Conservation (phyloP, 1,140 invertebrate genomes). For the Danaus melanippus region DNA sequence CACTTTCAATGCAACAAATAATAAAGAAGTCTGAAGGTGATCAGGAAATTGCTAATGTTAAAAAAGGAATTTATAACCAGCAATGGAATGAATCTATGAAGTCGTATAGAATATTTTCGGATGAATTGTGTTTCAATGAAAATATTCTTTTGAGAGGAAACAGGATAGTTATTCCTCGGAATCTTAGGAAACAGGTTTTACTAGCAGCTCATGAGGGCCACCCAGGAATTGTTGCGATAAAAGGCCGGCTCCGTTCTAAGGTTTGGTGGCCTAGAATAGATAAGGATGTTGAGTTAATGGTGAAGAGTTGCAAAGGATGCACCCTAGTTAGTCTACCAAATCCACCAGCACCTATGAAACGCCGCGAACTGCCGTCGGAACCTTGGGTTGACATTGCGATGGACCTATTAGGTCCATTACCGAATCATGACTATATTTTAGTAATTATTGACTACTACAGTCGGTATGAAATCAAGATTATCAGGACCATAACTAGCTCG, state of each 20-base stretch:
- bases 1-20: too few relatives aligned
- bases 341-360: neutral
- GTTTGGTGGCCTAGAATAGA: too few relatives aligned
- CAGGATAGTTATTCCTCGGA: too few relatives aligned
- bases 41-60: slow-evolving; percentile 8
- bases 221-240: neutral
- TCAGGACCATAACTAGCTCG: too few relatives aligned
- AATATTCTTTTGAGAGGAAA: too few relatives aligned
- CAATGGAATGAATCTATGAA: slow-evolving; percentile 18
- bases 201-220: slow-evolving; percentile 5
- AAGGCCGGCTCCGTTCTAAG: neutral
- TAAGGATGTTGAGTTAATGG: too few relatives aligned
- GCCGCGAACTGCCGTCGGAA: neutral
- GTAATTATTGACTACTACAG: too few relatives aligned
- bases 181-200: too few relatives aligned
- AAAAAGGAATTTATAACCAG: slow-evolving; percentile 13
- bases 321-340: neutral
- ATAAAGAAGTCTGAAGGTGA: neutral
- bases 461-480: too few relatives aligned
- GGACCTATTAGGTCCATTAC: neutral
- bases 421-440: too few relatives aligned
- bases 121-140: too few relatives aligned
- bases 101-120: slow-evolving; percentile 5
- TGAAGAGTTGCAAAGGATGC: neutral
- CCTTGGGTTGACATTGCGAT: slow-evolving; percentile 2